These are phyloP conservation scores for Eupithecia exiguata DNA, from an alignment of 2,888 invertebrate genomes.

Conservation along the genomic window DNA sequence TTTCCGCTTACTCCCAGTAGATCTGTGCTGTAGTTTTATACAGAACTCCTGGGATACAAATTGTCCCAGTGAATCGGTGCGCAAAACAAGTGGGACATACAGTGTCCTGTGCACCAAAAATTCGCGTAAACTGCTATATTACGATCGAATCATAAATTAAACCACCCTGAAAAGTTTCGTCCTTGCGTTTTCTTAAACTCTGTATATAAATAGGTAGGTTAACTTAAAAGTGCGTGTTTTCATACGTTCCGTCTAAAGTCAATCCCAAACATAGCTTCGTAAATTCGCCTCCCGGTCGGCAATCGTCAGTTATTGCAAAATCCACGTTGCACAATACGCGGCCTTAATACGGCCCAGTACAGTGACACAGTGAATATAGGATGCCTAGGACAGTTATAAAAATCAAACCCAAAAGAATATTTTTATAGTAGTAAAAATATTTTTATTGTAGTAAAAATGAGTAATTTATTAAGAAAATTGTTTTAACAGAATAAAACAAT, in stretches of 20 bases:
- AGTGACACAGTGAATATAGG: slow-evolving; percentile 5
- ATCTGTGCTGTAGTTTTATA: background rate
- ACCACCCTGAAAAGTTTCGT: background rate
- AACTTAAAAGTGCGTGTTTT: too few relatives aligned
- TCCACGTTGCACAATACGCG: slow-evolving; percentile 17
- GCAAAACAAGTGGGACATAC: too few relatives aligned
- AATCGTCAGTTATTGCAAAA: slow-evolving; percentile 25
- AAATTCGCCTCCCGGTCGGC: slow-evolving; percentile 1
- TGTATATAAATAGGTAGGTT: too few relatives aligned
- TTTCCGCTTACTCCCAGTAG: background rate
- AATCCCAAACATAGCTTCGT: background rate
- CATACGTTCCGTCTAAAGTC: background rate
- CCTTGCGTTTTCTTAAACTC: background rate
- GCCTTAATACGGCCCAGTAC: slow-evolving; percentile 10
- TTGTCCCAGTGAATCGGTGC: background rate
- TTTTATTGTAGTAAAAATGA: too few relatives aligned
- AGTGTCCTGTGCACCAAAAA: background rate
- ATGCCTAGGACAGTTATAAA: background rate
- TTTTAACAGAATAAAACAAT: too few relatives aligned
- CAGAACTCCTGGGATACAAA: background rate
- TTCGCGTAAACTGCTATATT: too few relatives aligned
- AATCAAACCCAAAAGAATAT: background rate
- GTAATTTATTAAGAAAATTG: too few relatives aligned
- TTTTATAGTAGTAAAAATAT: too few relatives aligned
- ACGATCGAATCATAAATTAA: too few relatives aligned